phyloP scores from a whole-genome alignment of 2,113 vertebrate genomes.

The Crotophaga sulcirostris region DNA sequence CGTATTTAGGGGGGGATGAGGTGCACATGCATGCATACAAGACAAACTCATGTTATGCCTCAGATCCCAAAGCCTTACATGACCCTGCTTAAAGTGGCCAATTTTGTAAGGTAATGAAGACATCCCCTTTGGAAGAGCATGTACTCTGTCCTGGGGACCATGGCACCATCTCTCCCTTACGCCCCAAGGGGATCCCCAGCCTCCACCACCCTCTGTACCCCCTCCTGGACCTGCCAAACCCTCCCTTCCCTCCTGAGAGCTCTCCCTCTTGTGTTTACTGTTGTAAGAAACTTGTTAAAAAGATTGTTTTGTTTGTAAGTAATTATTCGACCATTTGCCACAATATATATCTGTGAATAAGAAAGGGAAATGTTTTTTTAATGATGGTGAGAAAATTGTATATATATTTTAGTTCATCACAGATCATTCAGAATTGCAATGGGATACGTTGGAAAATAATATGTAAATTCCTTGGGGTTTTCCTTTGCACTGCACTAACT shows the following conservation, averaged over 20 bases:
- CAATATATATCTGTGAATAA: slow-evolving; percentile 74
- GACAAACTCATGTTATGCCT: neutral
- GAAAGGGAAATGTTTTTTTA: slow-evolving; percentile 63
- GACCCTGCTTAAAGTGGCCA: neutral
- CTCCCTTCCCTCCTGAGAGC: neutral
- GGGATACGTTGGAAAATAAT: slow-evolving; percentile 48
- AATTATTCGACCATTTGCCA: slow-evolving; percentile 67
- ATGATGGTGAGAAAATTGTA: slow-evolving; percentile 37
- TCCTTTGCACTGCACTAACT: slow-evolving; percentile 60
- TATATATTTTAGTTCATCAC: slow-evolving; percentile 65
- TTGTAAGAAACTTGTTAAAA: slow-evolving; percentile 22
- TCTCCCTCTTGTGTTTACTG: slow-evolving; percentile 35
- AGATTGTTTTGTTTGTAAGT: slow-evolving; percentile 65
- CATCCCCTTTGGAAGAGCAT: neutral
- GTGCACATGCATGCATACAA: fast-evolving
- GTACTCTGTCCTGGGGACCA: neutral
- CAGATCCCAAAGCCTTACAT: neutral
- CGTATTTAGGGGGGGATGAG: fast-evolving
- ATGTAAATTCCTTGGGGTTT: slow-evolving; percentile 46
- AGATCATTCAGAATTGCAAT: neutral
- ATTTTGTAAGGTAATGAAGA: neutral
- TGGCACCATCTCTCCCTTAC: neutral
- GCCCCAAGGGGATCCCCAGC: neutral
- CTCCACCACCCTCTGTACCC: neutral
- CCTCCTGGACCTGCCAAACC: neutral